Conservation (phyloP, 2,888 invertebrate species). For the Eristalis tenax region DNA sequence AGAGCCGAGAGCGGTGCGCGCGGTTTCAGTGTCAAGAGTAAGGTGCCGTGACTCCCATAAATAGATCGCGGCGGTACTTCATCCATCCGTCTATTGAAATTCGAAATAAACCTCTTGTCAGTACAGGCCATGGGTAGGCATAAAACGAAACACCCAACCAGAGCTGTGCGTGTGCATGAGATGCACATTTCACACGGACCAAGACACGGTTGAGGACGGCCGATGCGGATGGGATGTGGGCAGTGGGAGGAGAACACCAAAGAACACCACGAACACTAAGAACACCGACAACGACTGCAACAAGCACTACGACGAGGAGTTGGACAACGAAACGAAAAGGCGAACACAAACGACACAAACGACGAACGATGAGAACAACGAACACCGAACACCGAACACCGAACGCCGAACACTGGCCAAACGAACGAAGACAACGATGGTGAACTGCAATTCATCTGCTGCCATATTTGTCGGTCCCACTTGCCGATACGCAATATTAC, state of each 20-base stretch:
- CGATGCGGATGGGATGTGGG: conserved; percentile 18
- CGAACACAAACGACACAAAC: not conserved
- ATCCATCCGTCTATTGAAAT: conserved; percentile 63
- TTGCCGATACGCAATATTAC: conserved; percentile 62
- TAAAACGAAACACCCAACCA: conserved; percentile 38
- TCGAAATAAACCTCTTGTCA: conserved; percentile 49
- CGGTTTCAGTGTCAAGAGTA: conserved; percentile 57
- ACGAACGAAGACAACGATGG: not conserved
- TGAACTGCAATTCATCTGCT: conserved; percentile 66
- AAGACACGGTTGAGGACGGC: not conserved
- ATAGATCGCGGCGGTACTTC: conserved; percentile 53
- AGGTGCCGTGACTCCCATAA: conserved; percentile 71
- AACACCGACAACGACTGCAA: too few species aligned
- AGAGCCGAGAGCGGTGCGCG: not conserved
- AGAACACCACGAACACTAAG: not conserved
- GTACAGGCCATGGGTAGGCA: conserved; percentile 24
- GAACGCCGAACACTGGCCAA: not conserved
- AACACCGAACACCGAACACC: not conserved
- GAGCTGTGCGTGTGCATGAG: conserved; percentile 32
- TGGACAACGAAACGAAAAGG: not conserved
- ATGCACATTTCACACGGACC: conserved; percentile 55
- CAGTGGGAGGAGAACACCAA: not conserved
- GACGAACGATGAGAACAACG: not conserved
- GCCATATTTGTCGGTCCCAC: conserved; percentile 65
- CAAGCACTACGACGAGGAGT: too few species aligned